A percentile compares a stretch with the other conserved stretches of the same genome.
phyloP scores from a whole-genome alignment of 2,888 invertebrate species.

The Drosophila prostipennis region DNA sequence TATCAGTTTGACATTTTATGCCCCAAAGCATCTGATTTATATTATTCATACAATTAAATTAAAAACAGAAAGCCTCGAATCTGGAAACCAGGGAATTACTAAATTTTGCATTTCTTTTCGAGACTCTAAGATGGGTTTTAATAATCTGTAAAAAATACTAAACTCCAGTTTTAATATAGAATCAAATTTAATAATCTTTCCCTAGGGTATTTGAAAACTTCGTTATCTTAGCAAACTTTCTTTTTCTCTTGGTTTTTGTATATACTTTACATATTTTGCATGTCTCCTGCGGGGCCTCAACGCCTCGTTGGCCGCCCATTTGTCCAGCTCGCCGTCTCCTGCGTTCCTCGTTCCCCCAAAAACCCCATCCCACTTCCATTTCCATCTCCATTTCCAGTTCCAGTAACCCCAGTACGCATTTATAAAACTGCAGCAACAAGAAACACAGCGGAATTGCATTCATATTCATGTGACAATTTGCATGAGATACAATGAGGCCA shows the following conservation, averaged over 20 bases:
- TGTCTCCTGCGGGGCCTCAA: slow-evolving; percentile 54
- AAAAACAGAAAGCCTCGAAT: too few relatives aligned
- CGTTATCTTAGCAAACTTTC: slow-evolving; percentile 8
- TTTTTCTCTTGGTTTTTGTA: slow-evolving; percentile 14
- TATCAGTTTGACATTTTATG: background rate
- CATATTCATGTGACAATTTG: slow-evolving; percentile 60
- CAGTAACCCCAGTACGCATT: slow-evolving; percentile 35
- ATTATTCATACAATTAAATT: too few relatives aligned
- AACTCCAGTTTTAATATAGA: background rate
- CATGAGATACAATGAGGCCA: slow-evolving; percentile 50
- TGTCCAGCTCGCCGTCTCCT: slow-evolving; percentile 53
- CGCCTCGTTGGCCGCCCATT: slow-evolving; percentile 66
- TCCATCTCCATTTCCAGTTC: slow-evolving; percentile 25
- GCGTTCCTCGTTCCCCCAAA: background rate
- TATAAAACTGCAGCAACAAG: slow-evolving; percentile 21
- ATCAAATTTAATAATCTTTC: background rate
- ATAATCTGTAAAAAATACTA: too few relatives aligned
- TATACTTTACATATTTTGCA: slow-evolving; percentile 53
- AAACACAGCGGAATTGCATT: slow-evolving; percentile 40
- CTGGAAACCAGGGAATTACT: too few relatives aligned
- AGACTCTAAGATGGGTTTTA: too few relatives aligned
- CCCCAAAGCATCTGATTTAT: too few relatives aligned
- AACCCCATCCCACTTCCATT: slow-evolving; percentile 11
- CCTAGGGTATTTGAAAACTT: slow-evolving; percentile 7
- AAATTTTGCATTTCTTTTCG: too few relatives aligned